These are phyloP conservation scores for Anguilla rostrata DNA, from an alignment of 2,113 vertebrate species.

Conservation along the genomic window DNA sequence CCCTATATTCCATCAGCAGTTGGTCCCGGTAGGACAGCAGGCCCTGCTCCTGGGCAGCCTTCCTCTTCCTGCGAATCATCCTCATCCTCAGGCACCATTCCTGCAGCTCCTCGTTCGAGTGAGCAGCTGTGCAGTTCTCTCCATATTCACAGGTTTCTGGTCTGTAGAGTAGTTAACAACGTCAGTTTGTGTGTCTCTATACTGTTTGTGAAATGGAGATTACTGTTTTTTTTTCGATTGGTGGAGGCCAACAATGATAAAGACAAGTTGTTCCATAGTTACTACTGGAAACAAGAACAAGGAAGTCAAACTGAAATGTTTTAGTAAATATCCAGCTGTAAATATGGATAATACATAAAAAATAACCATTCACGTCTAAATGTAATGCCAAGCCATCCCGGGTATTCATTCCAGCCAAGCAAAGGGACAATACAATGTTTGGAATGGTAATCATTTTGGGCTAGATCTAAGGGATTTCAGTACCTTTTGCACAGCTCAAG, in stretches of 20 bases:
- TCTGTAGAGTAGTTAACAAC: conserved; percentile 58
- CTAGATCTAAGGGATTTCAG: not conserved
- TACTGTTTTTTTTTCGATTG: not conserved
- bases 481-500: conserved; percentile 38
- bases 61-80: conserved; percentile 50
- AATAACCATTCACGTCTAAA: too few species aligned
- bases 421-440: not conserved
- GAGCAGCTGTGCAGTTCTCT: conserved; percentile 74
- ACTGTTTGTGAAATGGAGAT: not conserved
- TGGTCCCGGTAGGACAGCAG: conserved; percentile 75
- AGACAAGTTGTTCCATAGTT: too few species aligned
- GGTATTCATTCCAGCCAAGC: not conserved
- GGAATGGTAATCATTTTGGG: not conserved
- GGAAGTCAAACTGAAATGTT: too few species aligned
- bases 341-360: too few species aligned
- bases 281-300: too few species aligned
- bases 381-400: too few species aligned
- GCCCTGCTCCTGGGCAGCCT: conserved; percentile 67
- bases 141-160: conserved; percentile 77
- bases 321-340: too few species aligned
- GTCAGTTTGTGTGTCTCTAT: not conserved
- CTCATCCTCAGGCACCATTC: conserved; percentile 78
- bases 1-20: conserved; percentile 74
- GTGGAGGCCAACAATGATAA: too few species aligned
- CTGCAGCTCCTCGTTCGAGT: conserved; percentile 77